Conservation (phyloP, 2,797 vertebrate species). For the Xiphorhynchus erythropygius region DNA sequence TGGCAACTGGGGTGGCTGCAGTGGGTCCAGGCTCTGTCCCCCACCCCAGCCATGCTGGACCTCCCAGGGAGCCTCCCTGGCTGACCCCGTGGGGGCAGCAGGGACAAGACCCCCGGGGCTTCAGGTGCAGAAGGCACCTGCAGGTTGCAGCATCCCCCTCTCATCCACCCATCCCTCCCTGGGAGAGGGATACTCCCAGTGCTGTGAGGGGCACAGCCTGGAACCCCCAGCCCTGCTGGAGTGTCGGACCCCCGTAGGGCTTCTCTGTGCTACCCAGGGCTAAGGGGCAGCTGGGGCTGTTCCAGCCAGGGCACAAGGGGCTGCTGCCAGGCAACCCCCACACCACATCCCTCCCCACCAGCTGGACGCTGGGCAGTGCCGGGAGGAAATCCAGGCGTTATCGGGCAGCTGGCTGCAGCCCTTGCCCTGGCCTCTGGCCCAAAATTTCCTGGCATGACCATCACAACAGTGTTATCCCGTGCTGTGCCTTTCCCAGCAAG, state of each 20-base stretch:
- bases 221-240: neutral
- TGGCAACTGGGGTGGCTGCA: neutral
- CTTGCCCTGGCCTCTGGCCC: neutral
- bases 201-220: rapidly evolving
- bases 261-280: neutral
- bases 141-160: neutral
- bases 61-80: neutral
- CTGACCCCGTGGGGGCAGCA: neutral
- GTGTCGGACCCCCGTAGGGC: rapidly evolving
- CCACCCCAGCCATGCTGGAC: rapidly evolving
- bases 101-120: neutral
- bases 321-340: neutral
- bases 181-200: rapidly evolving
- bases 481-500: neutral
- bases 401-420: neutral
- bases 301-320: neutral
- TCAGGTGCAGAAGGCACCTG: conserved; percentile 42
- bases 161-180: neutral
- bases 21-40: neutral
- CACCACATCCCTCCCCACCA: neutral
- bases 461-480: neutral
- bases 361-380: neutral
- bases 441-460: conserved; percentile 18
- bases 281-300: neutral
- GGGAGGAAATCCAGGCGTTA: conserved; percentile 20